These are phyloP conservation scores for Mizuhopecten yessoensis DNA, from an alignment of 1,140 invertebrate genomes.

Conservation along the genomic window DNA sequence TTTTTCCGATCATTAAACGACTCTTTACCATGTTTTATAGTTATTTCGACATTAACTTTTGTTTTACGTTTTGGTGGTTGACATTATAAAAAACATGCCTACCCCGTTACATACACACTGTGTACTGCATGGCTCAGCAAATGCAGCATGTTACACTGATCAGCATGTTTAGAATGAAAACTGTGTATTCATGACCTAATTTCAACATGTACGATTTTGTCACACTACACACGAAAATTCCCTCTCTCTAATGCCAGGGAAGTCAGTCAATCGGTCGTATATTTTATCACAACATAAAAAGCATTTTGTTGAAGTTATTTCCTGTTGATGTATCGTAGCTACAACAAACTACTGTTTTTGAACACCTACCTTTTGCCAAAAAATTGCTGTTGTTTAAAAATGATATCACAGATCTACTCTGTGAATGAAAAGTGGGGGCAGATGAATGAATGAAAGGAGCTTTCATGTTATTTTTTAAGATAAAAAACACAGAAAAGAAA, in stretches of 20 bases:
- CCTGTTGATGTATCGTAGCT: not conserved
- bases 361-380: not conserved
- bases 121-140: not conserved
- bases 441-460: not conserved
- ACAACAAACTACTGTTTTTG: not conserved
- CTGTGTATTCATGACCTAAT: too few relatives aligned
- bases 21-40: not conserved
- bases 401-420: slow-evolving; percentile 28
- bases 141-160: not conserved
- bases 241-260: not conserved
- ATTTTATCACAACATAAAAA: too few relatives aligned
- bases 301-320: not conserved
- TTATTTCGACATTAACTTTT: not conserved
- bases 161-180: too few relatives aligned
- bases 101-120: not conserved
- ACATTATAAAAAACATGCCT: not conserved
- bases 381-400: slow-evolving; percentile 14
- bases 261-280: too few relatives aligned
- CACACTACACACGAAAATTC: not conserved
- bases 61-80: not conserved
- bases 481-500: not conserved
- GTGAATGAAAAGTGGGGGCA: not conserved
- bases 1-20: not conserved
- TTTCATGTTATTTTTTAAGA: not conserved
- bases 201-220: too few relatives aligned